Evolutionary conservation across 2,888 invertebrate genomes (phyloP), one percentile per base, ranked within the genome.

Genomic region (Eulithis prunata): DNA sequence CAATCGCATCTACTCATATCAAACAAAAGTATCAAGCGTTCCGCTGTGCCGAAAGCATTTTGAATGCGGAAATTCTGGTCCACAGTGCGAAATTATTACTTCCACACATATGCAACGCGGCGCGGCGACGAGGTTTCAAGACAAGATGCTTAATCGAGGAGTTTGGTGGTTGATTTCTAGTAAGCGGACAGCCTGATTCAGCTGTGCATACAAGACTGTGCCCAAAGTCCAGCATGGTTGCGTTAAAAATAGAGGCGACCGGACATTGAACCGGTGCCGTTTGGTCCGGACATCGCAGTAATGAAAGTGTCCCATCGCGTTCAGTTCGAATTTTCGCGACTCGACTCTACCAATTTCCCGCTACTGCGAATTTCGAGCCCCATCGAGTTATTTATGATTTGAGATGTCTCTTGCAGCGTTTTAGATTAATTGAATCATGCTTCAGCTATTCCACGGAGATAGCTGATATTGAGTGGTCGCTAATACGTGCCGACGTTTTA

Each of bases 231-330:
- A 77, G 79, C 79, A 76, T 61, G 80, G 82, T 78, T 72, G 78
- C 75, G 84, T 86, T 91, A 91, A 89, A 91, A 90, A 92, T 91
- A 92, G 90, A 86, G 79, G 76, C 78, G 73, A 83, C 87, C 90
- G 92, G 90, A 89, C 92, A 89, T 91, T 91, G 90, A 91, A 90
- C 92, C 80, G 87, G 76, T 77, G 77, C 89, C 79, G 86, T 76
- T 78, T 76, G 79, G 82, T 81, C 83, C 88, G 91, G 90, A 90
- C 91, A 88, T 83, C 82, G 79, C 76, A 76, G 84, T 88, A 88
- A 90, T 91, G 87, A 88, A 90, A 90, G 82, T 90, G 90, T 90
- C 90, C 85, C 83, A 83, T 82, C 78, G 79, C 72, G 78, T 81
- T 78, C 80, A 68, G 71, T 76, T 68, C 77, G 77, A 80, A 78